phyloP scores from a whole-genome alignment of 2,888 invertebrate genomes.

The Melieria omissa region DNA sequence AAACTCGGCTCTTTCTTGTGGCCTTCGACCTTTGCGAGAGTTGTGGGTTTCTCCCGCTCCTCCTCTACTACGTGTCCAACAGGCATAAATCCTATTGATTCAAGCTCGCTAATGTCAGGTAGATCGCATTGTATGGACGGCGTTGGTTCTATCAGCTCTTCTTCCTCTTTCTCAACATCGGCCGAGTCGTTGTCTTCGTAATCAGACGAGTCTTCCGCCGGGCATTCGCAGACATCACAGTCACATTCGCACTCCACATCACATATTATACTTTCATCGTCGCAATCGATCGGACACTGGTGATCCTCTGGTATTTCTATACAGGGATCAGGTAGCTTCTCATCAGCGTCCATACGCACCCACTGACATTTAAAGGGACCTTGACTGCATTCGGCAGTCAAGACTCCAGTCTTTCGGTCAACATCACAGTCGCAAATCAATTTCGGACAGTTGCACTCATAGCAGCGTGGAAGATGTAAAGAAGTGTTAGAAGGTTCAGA shows the following conservation, averaged over 20 bases:
- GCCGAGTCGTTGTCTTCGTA: slow-evolving; percentile 26
- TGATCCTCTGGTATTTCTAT: slow-evolving; percentile 50
- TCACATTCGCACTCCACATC: slow-evolving; percentile 46
- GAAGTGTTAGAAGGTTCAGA: slow-evolving; percentile 18
- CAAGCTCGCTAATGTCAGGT: slow-evolving; percentile 21
- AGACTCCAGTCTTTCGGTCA: slow-evolving; percentile 51
- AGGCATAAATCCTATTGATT: slow-evolving; percentile 10
- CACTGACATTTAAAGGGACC: slow-evolving; percentile 59
- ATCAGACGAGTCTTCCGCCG: slow-evolving; percentile 22
- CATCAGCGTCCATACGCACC: slow-evolving; percentile 53
- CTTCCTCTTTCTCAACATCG: slow-evolving; percentile 11
- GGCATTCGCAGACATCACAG: slow-evolving; percentile 39
- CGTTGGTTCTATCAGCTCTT: slow-evolving; percentile 27
- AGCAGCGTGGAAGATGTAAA: slow-evolving; percentile 48
- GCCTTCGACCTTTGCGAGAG: slow-evolving; percentile 25
- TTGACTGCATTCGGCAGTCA: slow-evolving; percentile 56
- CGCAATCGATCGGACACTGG: slow-evolving; percentile 59
- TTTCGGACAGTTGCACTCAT: slow-evolving; percentile 51
- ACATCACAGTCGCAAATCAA: slow-evolving; percentile 59
- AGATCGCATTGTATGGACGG: slow-evolving; percentile 4
- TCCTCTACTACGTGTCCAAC: slow-evolving; percentile 21
- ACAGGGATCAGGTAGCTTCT: slow-evolving; percentile 38
- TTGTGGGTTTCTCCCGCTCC: slow-evolving; percentile 3
- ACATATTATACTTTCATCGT: slow-evolving; percentile 26
- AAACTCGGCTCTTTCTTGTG: slow-evolving; percentile 7